These are phyloP conservation scores for Mirza zaza DNA, from an alignment of 2,113 vertebrate species.

Conservation along the genomic window DNA sequence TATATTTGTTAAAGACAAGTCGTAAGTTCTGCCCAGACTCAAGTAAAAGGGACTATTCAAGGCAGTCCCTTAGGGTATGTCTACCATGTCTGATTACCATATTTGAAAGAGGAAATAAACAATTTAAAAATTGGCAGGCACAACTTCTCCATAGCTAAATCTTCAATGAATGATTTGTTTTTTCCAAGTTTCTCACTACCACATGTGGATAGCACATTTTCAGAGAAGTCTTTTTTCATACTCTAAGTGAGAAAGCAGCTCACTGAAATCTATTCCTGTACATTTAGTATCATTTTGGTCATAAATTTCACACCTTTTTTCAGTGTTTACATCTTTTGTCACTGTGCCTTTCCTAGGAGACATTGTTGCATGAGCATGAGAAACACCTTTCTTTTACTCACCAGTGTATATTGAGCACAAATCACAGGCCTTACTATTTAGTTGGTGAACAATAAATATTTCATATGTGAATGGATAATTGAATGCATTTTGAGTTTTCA, in stretches of 20 bases:
- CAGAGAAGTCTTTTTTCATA: neutral
- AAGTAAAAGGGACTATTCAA: too few relatives aligned
- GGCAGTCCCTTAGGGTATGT: neutral
- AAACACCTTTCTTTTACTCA: neutral
- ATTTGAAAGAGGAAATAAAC: neutral
- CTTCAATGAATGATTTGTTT: neutral
- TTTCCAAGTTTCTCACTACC: neutral
- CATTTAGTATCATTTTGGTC: neutral
- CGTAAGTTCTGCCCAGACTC: neutral
- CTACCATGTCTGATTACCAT: neutral
- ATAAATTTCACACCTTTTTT: neutral
- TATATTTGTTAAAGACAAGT: neutral
- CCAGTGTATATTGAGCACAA: neutral
- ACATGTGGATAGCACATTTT: neutral
- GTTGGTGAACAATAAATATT: neutral
- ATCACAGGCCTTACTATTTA: neutral
- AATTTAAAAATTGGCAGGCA: neutral
- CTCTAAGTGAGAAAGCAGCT: neutral
- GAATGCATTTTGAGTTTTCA: neutral
- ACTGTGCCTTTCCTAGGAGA: neutral
- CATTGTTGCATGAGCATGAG: neutral
- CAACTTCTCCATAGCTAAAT: neutral
- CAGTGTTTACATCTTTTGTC: neutral
- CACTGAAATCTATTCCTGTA: neutral
- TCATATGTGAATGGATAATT: neutral